Percentiles rank a stretch among this genome's conserved stretches.
Conservation (phyloP, 1,140 invertebrate genomes). For the Hirudo medicinalis region DNA sequence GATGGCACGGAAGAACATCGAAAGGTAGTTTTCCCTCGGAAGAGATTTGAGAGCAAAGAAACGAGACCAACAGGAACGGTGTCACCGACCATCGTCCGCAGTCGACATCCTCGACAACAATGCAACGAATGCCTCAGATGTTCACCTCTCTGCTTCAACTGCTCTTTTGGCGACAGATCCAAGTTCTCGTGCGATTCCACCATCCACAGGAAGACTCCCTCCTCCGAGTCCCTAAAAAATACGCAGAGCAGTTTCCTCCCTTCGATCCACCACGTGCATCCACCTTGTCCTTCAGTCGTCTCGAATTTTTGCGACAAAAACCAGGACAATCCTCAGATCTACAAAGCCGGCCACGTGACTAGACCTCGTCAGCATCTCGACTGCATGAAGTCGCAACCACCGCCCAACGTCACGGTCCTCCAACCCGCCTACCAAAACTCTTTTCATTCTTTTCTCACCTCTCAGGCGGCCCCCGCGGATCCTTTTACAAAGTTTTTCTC, state of each 20-base stretch:
- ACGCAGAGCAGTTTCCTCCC: too few species aligned
- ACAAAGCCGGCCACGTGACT: background rate
- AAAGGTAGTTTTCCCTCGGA: background rate
- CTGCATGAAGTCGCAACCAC: slow-evolving; percentile 16
- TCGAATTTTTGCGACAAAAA: background rate
- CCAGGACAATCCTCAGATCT: background rate
- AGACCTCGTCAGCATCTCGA: background rate
- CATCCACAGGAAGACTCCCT: background rate
- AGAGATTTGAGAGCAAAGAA: background rate
- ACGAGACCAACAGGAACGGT: background rate
- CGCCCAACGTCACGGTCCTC: slow-evolving; percentile 34
- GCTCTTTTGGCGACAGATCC: background rate
- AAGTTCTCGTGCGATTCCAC: background rate
- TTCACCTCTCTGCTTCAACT: background rate
- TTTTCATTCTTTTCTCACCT: background rate
- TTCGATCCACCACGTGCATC: too few species aligned
- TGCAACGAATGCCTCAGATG: background rate
- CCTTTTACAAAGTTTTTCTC: background rate
- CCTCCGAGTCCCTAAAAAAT: too few species aligned
- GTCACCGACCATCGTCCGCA: background rate
- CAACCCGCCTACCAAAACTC: slow-evolving; percentile 27
- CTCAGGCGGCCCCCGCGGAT: background rate
- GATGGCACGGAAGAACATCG: background rate
- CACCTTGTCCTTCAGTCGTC: too few species aligned
- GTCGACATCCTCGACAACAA: background rate